These are phyloP conservation scores for Dendrolimus punctatus DNA, from an alignment of 1,140 invertebrate species.

Conservation along the genomic window DNA sequence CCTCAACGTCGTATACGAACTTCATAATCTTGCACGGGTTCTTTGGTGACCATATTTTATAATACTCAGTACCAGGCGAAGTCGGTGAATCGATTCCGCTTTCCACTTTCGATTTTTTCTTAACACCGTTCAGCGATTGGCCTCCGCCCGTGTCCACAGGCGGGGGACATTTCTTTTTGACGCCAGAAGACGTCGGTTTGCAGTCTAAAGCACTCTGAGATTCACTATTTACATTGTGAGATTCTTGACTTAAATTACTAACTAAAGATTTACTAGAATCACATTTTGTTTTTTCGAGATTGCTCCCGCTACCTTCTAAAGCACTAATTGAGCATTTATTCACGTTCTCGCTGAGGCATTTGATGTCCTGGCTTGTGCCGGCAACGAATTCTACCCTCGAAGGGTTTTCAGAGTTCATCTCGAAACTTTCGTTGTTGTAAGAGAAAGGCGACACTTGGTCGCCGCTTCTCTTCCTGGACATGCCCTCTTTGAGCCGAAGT, in stretches of 20 bases:
- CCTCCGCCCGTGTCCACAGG: slow-evolving; percentile 63
- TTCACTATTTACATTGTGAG: slow-evolving; percentile 62
- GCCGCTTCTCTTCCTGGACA: slow-evolving; percentile 62
- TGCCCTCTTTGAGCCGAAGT: slow-evolving; percentile 53
- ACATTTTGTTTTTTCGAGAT: slow-evolving; percentile 61
- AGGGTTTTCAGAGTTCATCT: slow-evolving; percentile 60
- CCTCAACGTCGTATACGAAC: slow-evolving; percentile 70
- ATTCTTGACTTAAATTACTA: slow-evolving; percentile 61
- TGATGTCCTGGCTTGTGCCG: slow-evolving; percentile 58
- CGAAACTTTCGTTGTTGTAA: slow-evolving; percentile 64
- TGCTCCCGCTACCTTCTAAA: slow-evolving; percentile 60
- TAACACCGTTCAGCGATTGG: slow-evolving; percentile 52
- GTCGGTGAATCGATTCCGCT: slow-evolving; percentile 68
- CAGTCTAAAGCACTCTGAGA: slow-evolving; percentile 49
- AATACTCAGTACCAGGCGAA: slow-evolving; percentile 73
- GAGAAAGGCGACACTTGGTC: slow-evolving; percentile 60
- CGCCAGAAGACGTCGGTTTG: slow-evolving; percentile 58
- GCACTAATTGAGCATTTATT: slow-evolving; percentile 72
- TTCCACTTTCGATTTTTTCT: slow-evolving; percentile 65
- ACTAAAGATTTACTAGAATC: slow-evolving; percentile 65
- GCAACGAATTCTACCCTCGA: slow-evolving; percentile 47
- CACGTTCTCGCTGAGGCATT: slow-evolving; percentile 64
- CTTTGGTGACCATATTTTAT: slow-evolving; percentile 75
- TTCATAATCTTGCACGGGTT: slow-evolving; percentile 73
- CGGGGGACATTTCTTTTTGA: slow-evolving; percentile 69